phyloP scores from a whole-genome alignment of 2,888 invertebrate species.

The Nysson spinosus region DNA sequence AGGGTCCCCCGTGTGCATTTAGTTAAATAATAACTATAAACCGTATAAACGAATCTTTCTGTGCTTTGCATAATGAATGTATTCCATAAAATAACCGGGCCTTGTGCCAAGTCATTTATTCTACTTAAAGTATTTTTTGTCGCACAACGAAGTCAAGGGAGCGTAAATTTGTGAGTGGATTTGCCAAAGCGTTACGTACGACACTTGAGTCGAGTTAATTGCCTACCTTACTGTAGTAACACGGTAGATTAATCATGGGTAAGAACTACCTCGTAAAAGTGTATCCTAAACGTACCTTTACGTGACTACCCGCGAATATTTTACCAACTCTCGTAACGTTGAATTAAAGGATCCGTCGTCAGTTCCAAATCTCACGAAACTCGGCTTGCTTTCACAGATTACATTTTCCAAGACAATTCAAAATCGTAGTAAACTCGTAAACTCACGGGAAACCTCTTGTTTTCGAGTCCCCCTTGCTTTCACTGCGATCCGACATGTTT shows the following conservation, averaged over 20 bases:
- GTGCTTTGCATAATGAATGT: too few relatives aligned
- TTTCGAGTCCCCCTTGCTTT: slow-evolving; percentile 19
- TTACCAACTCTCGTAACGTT: slow-evolving; percentile 9
- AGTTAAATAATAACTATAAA: too few relatives aligned
- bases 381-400: slow-evolving; percentile 41
- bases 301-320: slow-evolving; percentile 1
- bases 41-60: too few relatives aligned
- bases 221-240: too few relatives aligned
- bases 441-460: slow-evolving; percentile 16
- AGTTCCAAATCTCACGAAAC: slow-evolving; percentile 23
- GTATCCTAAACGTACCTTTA: slow-evolving; percentile 11
- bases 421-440: slow-evolving; percentile 31
- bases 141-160: too few relatives aligned
- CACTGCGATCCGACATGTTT: neutral
- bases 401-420: slow-evolving; percentile 29
- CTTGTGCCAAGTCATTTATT: too few relatives aligned
- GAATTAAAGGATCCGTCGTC: slow-evolving; percentile 41
- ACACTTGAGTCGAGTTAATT: too few relatives aligned
- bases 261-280: slow-evolving; percentile 12
- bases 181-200: neutral
- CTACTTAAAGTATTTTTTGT: too few relatives aligned
- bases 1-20: neutral
- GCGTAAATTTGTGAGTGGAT: too few relatives aligned
- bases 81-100: too few relatives aligned
- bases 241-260: neutral